These are phyloP conservation scores for Falco biarmicus DNA, from an alignment of 2,797 vertebrate genomes.

Conservation along the genomic window DNA sequence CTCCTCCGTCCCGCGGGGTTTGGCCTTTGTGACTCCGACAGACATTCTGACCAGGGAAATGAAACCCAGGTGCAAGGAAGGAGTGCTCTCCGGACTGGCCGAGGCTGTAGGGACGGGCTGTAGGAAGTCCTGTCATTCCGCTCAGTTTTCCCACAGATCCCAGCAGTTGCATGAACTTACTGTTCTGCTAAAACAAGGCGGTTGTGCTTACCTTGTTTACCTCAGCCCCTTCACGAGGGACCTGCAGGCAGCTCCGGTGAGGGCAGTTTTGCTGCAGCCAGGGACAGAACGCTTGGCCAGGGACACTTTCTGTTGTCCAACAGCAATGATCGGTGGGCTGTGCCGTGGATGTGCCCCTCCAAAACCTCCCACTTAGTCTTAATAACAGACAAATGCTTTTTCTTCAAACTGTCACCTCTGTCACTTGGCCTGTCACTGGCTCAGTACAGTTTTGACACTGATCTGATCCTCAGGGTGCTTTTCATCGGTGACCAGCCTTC, in stretches of 20 bases:
- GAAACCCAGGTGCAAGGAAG: background rate
- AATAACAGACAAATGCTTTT: accelerated
- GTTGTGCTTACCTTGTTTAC: background rate
- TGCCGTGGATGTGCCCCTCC: background rate
- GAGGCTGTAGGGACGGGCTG: background rate
- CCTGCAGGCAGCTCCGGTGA: no score
- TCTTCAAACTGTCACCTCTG: background rate
- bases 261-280: background rate
- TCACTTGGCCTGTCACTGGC: background rate
- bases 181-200: background rate
- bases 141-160: background rate
- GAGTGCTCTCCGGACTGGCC: no score
- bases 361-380: background rate
- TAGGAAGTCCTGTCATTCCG: background rate
- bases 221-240: background rate
- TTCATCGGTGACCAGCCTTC: background rate
- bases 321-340: background rate
- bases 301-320: no score
- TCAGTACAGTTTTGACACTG: background rate
- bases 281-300: background rate
- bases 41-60: background rate
- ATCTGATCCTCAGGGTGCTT: background rate
- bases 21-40: background rate
- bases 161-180: background rate
- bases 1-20: background rate